These are phyloP conservation scores for Zygothrica quintamaculata DNA, from an alignment of 2,888 invertebrate species.

Conservation along the genomic window DNA sequence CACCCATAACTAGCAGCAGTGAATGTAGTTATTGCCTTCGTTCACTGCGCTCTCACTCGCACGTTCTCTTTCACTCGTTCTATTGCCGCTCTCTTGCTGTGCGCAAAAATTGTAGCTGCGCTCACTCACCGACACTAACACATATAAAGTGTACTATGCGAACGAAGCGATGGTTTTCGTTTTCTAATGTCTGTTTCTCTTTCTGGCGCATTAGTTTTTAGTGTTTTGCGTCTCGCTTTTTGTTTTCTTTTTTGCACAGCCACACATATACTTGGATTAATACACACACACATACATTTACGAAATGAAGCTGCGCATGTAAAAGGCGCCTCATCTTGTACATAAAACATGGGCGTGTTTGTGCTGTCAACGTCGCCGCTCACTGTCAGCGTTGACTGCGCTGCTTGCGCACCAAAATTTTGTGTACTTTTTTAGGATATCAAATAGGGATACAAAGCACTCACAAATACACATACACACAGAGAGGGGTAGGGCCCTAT, in stretches of 20 bases:
- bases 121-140: slow-evolving; percentile 67
- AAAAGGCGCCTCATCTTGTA: slow-evolving; percentile 68
- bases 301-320: slow-evolving; percentile 65
- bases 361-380: slow-evolving; percentile 57
- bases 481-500: slow-evolving; percentile 44
- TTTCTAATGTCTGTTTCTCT: slow-evolving; percentile 83
- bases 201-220: slow-evolving; percentile 83
- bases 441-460: slow-evolving; percentile 75
- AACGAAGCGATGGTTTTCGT: slow-evolving; percentile 66
- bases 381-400: slow-evolving; percentile 47
- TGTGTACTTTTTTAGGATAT: slow-evolving; percentile 81
- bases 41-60: slow-evolving; percentile 37
- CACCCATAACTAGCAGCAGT: slow-evolving; percentile 11
- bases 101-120: slow-evolving; percentile 55
- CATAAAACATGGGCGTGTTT: slow-evolving; percentile 79
- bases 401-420: slow-evolving; percentile 74
- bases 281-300: slow-evolving; percentile 21
- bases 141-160: slow-evolving; percentile 37
- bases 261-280: slow-evolving; percentile 39
- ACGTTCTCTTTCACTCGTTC: slow-evolving; percentile 41
- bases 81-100: slow-evolving; percentile 42
- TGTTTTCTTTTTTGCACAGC: slow-evolving; percentile 71
- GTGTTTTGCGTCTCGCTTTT: slow-evolving; percentile 83
- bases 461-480: slow-evolving; percentile 24
- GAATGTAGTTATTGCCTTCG: slow-evolving; percentile 36